A percentile compares a stretch with the other conserved stretches of the same genome.
Conservation (phyloP, 2,888 invertebrate genomes). For the Cheilosia grossa region DNA sequence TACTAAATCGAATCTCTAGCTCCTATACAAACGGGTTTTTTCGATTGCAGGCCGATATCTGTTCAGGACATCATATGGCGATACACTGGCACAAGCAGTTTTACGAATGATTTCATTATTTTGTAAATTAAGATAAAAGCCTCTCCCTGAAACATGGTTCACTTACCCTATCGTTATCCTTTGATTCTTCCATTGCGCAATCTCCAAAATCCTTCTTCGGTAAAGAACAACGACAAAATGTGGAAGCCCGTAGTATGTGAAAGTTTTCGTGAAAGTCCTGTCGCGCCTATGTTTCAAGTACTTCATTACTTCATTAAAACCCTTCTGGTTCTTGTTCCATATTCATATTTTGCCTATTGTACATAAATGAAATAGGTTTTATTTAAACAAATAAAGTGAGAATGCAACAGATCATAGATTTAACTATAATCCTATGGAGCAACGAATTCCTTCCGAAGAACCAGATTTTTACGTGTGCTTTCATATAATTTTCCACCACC, state of each 20-base stretch:
- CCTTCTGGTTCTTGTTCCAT: constrained; percentile 62
- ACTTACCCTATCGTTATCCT: constrained; percentile 49
- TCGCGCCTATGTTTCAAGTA: constrained; percentile 60
- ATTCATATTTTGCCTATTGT: constrained; percentile 20
- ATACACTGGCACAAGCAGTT: too few species aligned
- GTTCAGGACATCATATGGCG: too few species aligned
- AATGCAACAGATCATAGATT: neutral
- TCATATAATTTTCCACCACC: constrained; percentile 44
- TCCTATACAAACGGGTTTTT: too few species aligned
- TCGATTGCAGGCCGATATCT: too few species aligned
- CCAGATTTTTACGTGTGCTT: constrained; percentile 13
- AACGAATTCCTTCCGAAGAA: constrained; percentile 5
- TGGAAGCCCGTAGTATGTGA: constrained; percentile 61
- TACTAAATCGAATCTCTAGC: too few species aligned
- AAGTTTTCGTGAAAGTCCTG: constrained; percentile 63
- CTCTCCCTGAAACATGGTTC: neutral
- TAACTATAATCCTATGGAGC: neutral
- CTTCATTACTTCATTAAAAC: constrained; percentile 36
- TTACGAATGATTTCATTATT: too few species aligned
- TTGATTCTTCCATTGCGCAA: constrained; percentile 49
- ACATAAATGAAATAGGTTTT: constrained; percentile 30
- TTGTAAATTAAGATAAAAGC: too few species aligned
- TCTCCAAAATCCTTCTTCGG: constrained; percentile 28
- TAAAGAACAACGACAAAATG: constrained; percentile 45
- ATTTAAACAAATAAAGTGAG: constrained; percentile 21